These are phyloP conservation scores for Drosophila tani DNA, from an alignment of 1,140 invertebrate species.

Conservation along the genomic window DNA sequence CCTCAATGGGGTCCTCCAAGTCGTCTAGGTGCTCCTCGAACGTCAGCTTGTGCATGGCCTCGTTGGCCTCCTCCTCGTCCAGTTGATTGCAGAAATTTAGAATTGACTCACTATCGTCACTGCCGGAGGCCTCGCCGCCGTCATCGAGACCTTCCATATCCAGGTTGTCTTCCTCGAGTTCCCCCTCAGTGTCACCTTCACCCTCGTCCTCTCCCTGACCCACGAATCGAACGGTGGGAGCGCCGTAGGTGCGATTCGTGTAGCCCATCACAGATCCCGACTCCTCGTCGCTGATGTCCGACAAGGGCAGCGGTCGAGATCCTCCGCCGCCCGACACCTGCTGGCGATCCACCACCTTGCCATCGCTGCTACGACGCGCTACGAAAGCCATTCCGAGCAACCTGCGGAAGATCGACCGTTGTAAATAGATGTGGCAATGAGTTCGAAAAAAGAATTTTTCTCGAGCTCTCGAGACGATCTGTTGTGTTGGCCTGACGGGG, in stretches of 20 bases:
- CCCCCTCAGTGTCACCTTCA: background rate
- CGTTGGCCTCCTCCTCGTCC: conserved; percentile 35
- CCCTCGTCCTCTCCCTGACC: conserved; percentile 26
- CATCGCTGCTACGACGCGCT: conserved; percentile 52
- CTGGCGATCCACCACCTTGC: conserved; percentile 52
- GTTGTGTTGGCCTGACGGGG: conserved; percentile 35
- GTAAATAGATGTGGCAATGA: background rate
- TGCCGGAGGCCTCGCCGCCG: background rate
- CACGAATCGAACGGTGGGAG: conserved; percentile 61
- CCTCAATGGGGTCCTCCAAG: background rate
- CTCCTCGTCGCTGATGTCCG: conserved; percentile 63
- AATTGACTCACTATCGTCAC: conserved; percentile 16
- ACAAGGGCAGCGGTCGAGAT: background rate
- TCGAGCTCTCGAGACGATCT: conserved; percentile 18
- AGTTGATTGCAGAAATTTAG: conserved; percentile 26
- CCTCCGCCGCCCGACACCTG: conserved; percentile 29
- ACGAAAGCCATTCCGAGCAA: conserved; percentile 57
- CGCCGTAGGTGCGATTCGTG: conserved; percentile 47
- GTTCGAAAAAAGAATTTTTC: background rate
- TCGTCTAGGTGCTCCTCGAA: background rate
- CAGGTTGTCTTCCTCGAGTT: background rate
- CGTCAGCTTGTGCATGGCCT: conserved; percentile 1
- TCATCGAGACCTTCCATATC: background rate
- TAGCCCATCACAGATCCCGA: conserved; percentile 38
- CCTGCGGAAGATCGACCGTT: conserved; percentile 29